Conservation (phyloP, 2,113 vertebrate genomes). For the Mormyrus lacerda region DNA sequence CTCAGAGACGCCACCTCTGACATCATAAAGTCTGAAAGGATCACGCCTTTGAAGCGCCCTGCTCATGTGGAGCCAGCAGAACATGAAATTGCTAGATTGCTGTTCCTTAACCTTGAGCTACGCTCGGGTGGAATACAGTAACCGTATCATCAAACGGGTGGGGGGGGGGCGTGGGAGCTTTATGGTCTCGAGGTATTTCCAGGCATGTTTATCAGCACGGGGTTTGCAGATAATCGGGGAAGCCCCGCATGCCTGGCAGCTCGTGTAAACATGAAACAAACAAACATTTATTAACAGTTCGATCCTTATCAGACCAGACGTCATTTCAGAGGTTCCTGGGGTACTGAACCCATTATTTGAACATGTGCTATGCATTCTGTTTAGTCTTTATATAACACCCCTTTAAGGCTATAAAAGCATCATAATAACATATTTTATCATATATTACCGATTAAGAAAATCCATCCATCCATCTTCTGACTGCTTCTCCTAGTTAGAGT, state of each 20-base stretch:
- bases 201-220: conserved; percentile 28
- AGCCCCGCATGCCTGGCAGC: conserved; percentile 9
- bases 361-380: neutral
- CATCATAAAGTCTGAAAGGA: conserved; percentile 26
- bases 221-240: conserved; percentile 23
- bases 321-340: neutral
- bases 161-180: conserved; percentile 33
- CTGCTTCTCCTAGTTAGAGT: neutral
- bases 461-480: neutral
- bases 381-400: neutral
- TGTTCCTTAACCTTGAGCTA: conserved; percentile 23
- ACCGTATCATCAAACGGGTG: conserved; percentile 30
- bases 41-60: conserved; percentile 17
- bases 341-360: neutral
- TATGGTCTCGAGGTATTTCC: conserved; percentile 29
- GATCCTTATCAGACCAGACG: conserved; percentile 27
- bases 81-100: conserved; percentile 22
- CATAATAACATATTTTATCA: neutral
- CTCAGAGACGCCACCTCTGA: neutral
- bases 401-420: neutral
- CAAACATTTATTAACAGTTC: conserved; percentile 33
- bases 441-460: neutral
- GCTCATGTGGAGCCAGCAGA: conserved; percentile 21
- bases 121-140: neutral
- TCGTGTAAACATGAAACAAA: conserved; percentile 24